Evolutionary conservation across 2,113 vertebrate genomes (phyloP), one percentile per base, ranked within the genome.

Genomic region (Struthio camelus): DNA sequence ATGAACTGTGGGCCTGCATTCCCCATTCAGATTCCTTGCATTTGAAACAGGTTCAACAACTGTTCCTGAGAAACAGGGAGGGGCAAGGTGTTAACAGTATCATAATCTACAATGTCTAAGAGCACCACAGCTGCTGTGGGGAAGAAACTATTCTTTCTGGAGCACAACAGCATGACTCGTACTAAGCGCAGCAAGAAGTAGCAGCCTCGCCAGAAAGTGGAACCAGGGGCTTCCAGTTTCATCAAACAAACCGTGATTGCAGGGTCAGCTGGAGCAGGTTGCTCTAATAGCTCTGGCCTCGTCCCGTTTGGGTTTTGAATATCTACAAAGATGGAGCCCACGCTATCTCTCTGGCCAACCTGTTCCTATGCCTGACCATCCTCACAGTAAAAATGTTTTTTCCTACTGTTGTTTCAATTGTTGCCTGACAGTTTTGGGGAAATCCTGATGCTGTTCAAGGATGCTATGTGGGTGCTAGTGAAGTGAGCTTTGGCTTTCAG

Each of bases 301-400:
- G 17, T 38, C 18, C 0, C 0, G 4, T 7, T 42, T n/a, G 7
- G 16, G 3, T 20, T 82, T 70, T 20, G 23, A 65, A 1, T 22
- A 40, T 7, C 10, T 76, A 11, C 56, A 50, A 69, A 38, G 61
- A 14, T 3, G 25, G 38, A 80, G 13, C 61, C 6, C 4, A 14
- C 32, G 13, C 40, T 61, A n/a, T 40, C 10, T 75, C n/a, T 71
- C 36, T 62, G 56, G n/a, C 27, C n/a, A 66, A 36, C 38, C 10
- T 56, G 2, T 44, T 79, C 44, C 71, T 48, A 6, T 34, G 34
- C 48, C 28, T 1, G 5, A 38, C 6, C 17, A 30, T 18, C 25
- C 8, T 40, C 36, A 44, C 3, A 59, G 48, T 1, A 42, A 46
- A 40, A 64, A 42, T n/a, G 6, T 0, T 46, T 61, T 64, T 53